Conservation (phyloP, 2,888 invertebrate genomes). For the Camponotus fellah region DNA sequence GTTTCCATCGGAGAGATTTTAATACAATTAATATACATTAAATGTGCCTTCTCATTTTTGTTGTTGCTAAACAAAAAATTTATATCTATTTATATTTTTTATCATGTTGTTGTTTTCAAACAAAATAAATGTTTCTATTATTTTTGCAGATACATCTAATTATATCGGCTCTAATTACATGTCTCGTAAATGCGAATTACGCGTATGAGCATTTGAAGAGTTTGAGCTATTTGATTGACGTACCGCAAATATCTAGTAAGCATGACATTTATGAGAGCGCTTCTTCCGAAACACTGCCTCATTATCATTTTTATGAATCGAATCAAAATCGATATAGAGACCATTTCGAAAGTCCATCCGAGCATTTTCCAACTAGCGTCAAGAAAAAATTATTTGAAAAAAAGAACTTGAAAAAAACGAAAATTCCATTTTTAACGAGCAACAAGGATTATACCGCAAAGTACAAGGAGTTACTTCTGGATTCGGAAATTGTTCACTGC, state of each 20-base stretch:
- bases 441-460: conserved; percentile 40
- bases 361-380: conserved; percentile 26
- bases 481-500: conserved; percentile 75
- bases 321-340: background rate
- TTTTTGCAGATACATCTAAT: conserved; percentile 66
- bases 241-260: conserved; percentile 33
- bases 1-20: no score
- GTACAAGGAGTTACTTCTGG: conserved; percentile 68
- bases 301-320: conserved; percentile 40
- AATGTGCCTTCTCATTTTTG: no score
- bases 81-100: no score
- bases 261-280: conserved; percentile 51
- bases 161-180: conserved; percentile 61
- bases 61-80: background rate
- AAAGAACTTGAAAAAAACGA: conserved; percentile 77
- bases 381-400: conserved; percentile 75
- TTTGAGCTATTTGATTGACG: background rate
- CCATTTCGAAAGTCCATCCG: conserved; percentile 18
- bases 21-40: no score
- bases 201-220: conserved; percentile 60
- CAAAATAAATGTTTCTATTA: background rate
- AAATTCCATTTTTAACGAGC: conserved; percentile 54
- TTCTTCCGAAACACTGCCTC: conserved; percentile 57
- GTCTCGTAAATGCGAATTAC: conserved; percentile 64
- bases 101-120: background rate